Conservation (phyloP, 1,140 invertebrate species). For the Phymorhynchus buccinoides region DNA sequence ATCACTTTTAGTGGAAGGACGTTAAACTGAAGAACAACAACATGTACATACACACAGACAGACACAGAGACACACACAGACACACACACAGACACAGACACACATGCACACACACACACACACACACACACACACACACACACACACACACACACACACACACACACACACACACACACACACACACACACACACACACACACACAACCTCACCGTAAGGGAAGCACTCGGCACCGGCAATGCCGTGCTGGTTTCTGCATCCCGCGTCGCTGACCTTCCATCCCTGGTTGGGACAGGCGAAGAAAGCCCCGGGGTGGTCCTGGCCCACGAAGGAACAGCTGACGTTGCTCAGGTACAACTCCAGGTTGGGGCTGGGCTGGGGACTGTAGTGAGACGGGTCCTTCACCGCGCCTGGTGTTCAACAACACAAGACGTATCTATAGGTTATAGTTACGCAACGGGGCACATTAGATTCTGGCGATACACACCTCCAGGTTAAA, state of each 20-base stretch:
- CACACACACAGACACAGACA: background rate
- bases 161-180: background rate
- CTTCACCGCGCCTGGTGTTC: slow-evolving; percentile 52
- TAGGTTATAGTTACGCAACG: too few relatives aligned
- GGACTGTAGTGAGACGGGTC: slow-evolving; percentile 45
- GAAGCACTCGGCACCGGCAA: slow-evolving; percentile 58
- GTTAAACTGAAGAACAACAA: too few relatives aligned
- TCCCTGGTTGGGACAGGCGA: slow-evolving; percentile 56
- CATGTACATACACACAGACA: background rate
- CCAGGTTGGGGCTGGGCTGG: slow-evolving; percentile 36
- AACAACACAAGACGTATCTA: too few relatives aligned
- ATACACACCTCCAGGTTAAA: slow-evolving; percentile 39
- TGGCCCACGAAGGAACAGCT: slow-evolving; percentile 45
- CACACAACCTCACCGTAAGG: slow-evolving; percentile 47
- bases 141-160: background rate
- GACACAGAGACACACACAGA: background rate
- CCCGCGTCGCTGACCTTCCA: slow-evolving; percentile 49
- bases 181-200: background rate
- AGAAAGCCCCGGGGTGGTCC: slow-evolving; percentile 45
- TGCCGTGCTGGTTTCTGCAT: slow-evolving; percentile 52
- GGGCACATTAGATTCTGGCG: too few relatives aligned
- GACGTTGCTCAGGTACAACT: slow-evolving; percentile 56
- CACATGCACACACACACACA: background rate
- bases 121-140: background rate
- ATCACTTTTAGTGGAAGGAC: too few relatives aligned